These are phyloP conservation scores for Mactra quadrangularis DNA, from an alignment of 1,140 invertebrate genomes.

Conservation along the genomic window DNA sequence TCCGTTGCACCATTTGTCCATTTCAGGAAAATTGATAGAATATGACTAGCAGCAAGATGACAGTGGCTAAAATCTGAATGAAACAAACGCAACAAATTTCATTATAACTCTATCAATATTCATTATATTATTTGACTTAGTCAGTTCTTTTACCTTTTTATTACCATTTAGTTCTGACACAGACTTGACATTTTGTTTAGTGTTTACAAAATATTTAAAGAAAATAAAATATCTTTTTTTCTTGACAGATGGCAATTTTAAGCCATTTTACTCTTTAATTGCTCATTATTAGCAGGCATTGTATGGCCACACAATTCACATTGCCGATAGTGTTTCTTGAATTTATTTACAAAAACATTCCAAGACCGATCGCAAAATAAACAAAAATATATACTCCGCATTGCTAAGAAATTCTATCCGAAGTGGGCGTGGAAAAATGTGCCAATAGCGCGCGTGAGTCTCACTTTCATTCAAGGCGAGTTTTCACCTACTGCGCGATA, in stretches of 20 bases:
- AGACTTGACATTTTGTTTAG: too few relatives aligned
- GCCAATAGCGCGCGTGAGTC: constrained; percentile 12
- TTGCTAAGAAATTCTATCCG: constrained; percentile 34
- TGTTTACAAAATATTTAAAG: too few relatives aligned
- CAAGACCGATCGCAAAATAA: constrained; percentile 51
- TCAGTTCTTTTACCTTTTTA: too few relatives aligned
- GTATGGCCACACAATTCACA: constrained; percentile 62
- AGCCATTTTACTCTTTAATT: constrained; percentile 43
- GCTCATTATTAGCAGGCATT: constrained; percentile 46
- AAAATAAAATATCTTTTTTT: too few relatives aligned
- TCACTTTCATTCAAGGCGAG: constrained; percentile 31
- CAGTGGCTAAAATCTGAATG: too few relatives aligned
- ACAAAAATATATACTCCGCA: constrained; percentile 1
- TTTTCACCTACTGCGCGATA: background rate
- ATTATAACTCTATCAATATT: too few relatives aligned
- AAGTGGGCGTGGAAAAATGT: background rate
- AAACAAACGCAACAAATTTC: too few relatives aligned
- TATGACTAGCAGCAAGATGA: too few relatives aligned
- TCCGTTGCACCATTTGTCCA: too few relatives aligned
- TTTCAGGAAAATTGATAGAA: too few relatives aligned
- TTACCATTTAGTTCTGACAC: too few relatives aligned
- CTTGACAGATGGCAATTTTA: constrained; percentile 42
- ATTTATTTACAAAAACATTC: constrained; percentile 62
- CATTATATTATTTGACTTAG: too few relatives aligned
- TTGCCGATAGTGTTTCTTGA: constrained; percentile 47